A percentile compares a stretch with the other conserved stretches of the same genome.
Conservation (phyloP, 2,113 vertebrate genomes). For the Nematolebias whitei region DNA sequence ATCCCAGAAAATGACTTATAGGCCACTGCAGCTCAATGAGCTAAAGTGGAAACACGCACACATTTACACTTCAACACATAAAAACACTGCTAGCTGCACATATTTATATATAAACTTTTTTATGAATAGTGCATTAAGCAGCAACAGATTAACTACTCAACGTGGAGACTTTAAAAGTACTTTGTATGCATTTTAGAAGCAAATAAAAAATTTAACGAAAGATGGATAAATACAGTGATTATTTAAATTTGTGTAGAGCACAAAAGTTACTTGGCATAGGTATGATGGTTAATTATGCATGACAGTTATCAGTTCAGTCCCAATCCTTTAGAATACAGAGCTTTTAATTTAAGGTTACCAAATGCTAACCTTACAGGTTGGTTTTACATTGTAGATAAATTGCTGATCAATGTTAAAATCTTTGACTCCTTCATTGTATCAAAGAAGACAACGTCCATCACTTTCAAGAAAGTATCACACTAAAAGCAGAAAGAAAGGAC, state of each 20-base stretch:
- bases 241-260: background rate
- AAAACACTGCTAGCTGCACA: background rate
- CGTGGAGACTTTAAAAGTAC: background rate
- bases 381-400: background rate
- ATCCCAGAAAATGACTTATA: constrained; percentile 43
- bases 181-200: background rate
- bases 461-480: background rate
- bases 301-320: constrained; percentile 4
- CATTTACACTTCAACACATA: background rate
- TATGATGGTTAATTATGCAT: background rate
- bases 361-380: background rate
- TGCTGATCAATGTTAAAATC: background rate
- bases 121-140: background rate
- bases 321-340: background rate
- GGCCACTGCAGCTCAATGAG: constrained; percentile 45
- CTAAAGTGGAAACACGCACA: background rate
- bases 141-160: background rate
- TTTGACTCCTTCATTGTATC: no score
- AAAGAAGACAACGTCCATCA: background rate
- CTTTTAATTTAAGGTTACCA: constrained; percentile 5
- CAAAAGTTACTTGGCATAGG: background rate
- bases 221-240: background rate
- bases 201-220: constrained; percentile 38
- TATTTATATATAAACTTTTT: background rate
- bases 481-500: background rate